These are phyloP conservation scores for Zootoca vivipara DNA, from an alignment of 2,113 vertebrate species.

Conservation along the genomic window DNA sequence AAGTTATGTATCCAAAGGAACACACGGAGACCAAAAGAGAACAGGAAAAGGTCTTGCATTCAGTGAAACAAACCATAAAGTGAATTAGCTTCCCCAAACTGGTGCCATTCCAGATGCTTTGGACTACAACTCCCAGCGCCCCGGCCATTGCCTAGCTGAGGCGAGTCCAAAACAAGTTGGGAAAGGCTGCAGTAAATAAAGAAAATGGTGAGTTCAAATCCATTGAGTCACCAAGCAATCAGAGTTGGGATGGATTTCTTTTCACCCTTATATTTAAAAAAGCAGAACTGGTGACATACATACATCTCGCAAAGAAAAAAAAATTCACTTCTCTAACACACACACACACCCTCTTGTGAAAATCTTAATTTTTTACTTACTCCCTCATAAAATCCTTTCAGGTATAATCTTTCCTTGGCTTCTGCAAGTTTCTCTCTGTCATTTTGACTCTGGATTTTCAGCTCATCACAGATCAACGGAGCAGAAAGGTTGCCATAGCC, in stretches of 20 bases:
- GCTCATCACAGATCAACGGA: conserved; percentile 86
- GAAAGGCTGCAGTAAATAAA: neutral
- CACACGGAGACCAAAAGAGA: no score
- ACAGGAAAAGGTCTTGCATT: no score
- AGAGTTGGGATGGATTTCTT: neutral
- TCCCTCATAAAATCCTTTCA: conserved; percentile 97
- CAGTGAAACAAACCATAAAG: neutral
- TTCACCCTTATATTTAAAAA: neutral
- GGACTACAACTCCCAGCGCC: neutral
- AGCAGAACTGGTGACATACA: neutral
- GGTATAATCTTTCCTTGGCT: conserved; percentile 93
- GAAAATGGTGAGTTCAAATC: no score
- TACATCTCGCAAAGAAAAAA: no score
- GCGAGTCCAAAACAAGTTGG: neutral
- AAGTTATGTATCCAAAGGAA: no score
- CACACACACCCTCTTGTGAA: neutral
- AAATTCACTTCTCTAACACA: neutral
- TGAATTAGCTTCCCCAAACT: neutral
- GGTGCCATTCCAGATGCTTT: neutral
- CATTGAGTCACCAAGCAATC: neutral
- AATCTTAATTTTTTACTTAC: conserved; percentile 77
- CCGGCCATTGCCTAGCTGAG: neutral
- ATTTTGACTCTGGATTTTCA: conserved; percentile 98
- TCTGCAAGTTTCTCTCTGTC: conserved; percentile 94
- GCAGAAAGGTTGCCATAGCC: conserved; percentile 93